Percentiles rank a stretch among this genome's conserved stretches.
Evolutionary conservation across 2,797 vertebrate genomes (phyloP).

Genomic region (Bradypus variegatus): DNA sequence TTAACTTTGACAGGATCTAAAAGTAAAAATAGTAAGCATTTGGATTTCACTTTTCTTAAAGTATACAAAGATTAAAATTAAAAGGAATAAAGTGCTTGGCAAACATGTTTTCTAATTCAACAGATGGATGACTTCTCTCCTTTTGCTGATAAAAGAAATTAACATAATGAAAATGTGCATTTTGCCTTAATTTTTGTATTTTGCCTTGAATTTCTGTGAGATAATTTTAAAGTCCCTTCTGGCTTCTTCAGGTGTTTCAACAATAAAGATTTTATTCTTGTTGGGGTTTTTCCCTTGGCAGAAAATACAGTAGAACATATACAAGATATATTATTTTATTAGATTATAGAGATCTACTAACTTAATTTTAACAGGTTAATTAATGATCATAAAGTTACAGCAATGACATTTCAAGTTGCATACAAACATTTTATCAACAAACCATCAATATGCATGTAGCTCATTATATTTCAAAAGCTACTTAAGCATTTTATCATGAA

Average conservation of each 20-base stretch:
- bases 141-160: slow-evolving; percentile 56
- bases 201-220: background rate
- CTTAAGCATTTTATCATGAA: background rate
- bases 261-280: slow-evolving; percentile 36
- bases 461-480: background rate
- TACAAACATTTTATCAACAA: background rate
- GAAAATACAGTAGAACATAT: background rate
- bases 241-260: slow-evolving; percentile 20
- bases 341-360: background rate
- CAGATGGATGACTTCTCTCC: slow-evolving; percentile 40
- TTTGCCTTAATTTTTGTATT: slow-evolving; percentile 45
- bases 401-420: background rate
- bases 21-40: slow-evolving; percentile 22
- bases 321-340: background rate
- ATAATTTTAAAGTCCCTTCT: slow-evolving; percentile 28
- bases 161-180: slow-evolving; percentile 45
- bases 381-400: background rate
- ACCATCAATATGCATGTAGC: background rate
- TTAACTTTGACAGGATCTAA: background rate
- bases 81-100: slow-evolving; percentile 41
- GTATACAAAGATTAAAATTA: slow-evolving; percentile 37
- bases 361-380: background rate
- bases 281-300: slow-evolving; percentile 12
- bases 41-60: slow-evolving; percentile 34
- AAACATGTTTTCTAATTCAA: slow-evolving; percentile 50